phyloP scores from a whole-genome alignment of 2,888 invertebrate genomes.

The Sericinus montela region DNA sequence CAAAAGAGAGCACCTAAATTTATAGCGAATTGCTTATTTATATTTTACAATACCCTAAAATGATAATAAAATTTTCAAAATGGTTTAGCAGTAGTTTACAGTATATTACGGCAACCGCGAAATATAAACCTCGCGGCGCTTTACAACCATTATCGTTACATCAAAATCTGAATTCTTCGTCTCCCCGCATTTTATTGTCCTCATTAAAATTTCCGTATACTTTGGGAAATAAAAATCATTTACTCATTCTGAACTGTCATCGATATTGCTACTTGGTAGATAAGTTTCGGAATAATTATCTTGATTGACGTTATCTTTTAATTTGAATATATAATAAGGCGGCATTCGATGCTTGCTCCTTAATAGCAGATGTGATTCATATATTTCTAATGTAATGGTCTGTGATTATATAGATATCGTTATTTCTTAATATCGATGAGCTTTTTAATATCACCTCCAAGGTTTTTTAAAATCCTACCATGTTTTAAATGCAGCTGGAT shows the following conservation, averaged over 20 bases:
- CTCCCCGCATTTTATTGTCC: constrained; percentile 28
- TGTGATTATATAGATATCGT: neutral
- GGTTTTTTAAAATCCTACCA: too few relatives aligned
- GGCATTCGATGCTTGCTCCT: neutral
- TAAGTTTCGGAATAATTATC: constrained; percentile 14
- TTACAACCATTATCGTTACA: constrained; percentile 22
- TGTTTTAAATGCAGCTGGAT: too few relatives aligned
- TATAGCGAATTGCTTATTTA: too few relatives aligned
- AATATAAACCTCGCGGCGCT: constrained; percentile 22
- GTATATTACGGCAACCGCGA: constrained; percentile 3
- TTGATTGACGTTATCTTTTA: constrained; percentile 8
- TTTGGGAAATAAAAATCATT: constrained; percentile 8
- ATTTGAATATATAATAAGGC: constrained; percentile 1
- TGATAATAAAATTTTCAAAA: too few relatives aligned
- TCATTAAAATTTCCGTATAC: constrained; percentile 27
- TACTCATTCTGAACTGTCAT: constrained; percentile 14
- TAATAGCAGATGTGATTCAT: neutral
- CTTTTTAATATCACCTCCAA: too few relatives aligned
- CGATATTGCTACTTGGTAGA: neutral
- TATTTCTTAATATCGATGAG: too few relatives aligned
- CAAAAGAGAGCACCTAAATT: too few relatives aligned
- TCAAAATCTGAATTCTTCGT: constrained; percentile 30
- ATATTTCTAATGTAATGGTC: neutral
- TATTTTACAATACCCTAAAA: too few relatives aligned
- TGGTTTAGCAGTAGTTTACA: too few relatives aligned